These are phyloP conservation scores for Esox lucius DNA, from an alignment of 2,797 vertebrate genomes.

Conservation along the genomic window DNA sequence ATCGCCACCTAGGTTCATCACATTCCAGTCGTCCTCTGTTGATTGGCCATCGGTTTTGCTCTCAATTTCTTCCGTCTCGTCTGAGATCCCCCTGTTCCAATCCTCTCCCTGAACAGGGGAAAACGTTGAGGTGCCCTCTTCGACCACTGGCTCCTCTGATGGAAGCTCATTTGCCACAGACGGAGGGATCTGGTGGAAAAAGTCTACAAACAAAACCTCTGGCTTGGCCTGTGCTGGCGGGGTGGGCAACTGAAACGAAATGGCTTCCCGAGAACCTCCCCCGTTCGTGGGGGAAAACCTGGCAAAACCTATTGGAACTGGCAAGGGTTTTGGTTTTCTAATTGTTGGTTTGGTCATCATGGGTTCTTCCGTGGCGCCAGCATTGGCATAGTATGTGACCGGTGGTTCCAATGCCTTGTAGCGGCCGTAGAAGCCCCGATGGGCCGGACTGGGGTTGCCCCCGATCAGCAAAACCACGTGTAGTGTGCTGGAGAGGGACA, in stretches of 20 bases:
- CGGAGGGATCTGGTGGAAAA: constrained; percentile 22
- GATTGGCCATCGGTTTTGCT: not conserved
- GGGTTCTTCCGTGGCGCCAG: not conserved
- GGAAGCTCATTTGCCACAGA: not conserved
- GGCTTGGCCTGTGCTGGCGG: not conserved
- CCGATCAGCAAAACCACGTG: constrained; percentile 73
- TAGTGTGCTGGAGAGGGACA: constrained; percentile 58
- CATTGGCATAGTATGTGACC: constrained; percentile 27
- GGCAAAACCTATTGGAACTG: not conserved
- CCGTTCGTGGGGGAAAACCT: not conserved
- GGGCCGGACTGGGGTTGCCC: constrained; percentile 42
- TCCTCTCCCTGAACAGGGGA: not conserved
- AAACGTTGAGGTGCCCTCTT: not conserved
- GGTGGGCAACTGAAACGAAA: not conserved
- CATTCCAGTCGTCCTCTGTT: not conserved
- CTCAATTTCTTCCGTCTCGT: not conserved
- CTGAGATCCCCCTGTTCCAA: not conserved
- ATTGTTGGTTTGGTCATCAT: not conserved
- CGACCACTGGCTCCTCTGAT: not conserved
- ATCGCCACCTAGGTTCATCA: not conserved
- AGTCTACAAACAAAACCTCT: constrained; percentile 18
- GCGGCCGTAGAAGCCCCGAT: constrained; percentile 71
- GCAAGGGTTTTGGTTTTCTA: not conserved
- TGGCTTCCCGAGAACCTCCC: not conserved
- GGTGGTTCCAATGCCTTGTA: constrained; percentile 63